phyloP scores from a whole-genome alignment of 1,140 invertebrate species.

The Drosophila jambulina region DNA sequence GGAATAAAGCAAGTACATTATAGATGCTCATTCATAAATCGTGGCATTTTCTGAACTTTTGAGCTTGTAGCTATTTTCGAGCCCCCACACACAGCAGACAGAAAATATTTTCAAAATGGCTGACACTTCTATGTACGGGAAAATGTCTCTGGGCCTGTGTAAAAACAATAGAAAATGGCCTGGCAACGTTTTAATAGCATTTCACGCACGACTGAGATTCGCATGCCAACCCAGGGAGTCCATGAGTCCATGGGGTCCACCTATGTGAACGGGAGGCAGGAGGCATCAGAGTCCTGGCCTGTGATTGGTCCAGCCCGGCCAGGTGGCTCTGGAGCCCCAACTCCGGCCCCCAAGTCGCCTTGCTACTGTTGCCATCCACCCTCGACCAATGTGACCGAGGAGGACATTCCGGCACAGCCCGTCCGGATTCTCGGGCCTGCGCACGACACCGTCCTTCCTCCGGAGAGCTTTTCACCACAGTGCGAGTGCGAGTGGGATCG shows the following conservation, averaged over 20 bases:
- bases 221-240: constrained; percentile 41
- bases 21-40: constrained; percentile 43
- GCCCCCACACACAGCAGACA: constrained; percentile 28
- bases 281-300: background rate
- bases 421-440: constrained; percentile 50
- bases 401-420: constrained; percentile 64
- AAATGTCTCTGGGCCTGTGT: constrained; percentile 20
- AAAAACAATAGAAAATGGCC: constrained; percentile 63
- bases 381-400: constrained; percentile 67
- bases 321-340: constrained; percentile 56
- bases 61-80: constrained; percentile 20
- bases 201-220: constrained; percentile 77
- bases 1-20: constrained; percentile 1
- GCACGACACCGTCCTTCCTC: constrained; percentile 11
- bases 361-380: constrained; percentile 75
- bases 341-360: constrained; percentile 6
- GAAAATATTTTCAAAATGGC: constrained; percentile 82
- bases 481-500: constrained; percentile 46
- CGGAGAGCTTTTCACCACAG: constrained; percentile 77
- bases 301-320: constrained; percentile 60
- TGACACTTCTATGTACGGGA: constrained; percentile 44
- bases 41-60: constrained; percentile 14
- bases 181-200: constrained; percentile 77
- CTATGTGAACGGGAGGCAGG: constrained; percentile 7
- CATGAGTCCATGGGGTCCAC: constrained; percentile 34